These are phyloP conservation scores for Lochmaea capreae DNA, from an alignment of 2,888 invertebrate genomes.

Conservation along the genomic window DNA sequence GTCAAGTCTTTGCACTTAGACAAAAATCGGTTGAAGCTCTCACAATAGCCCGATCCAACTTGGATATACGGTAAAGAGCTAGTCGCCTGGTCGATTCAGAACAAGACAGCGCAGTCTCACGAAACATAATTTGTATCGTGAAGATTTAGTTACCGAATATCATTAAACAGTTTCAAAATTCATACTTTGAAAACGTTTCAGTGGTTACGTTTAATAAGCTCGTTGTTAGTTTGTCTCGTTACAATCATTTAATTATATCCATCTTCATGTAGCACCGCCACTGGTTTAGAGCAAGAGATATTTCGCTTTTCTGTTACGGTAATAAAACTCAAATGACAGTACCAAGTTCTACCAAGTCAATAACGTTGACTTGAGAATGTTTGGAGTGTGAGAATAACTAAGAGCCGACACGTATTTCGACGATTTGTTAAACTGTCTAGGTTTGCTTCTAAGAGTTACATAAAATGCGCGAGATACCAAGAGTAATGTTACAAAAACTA, in stretches of 20 bases:
- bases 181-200: no score
- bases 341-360: slow-evolving; percentile 37
- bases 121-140: no score
- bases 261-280: not conserved
- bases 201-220: no score
- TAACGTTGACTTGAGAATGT: slow-evolving; percentile 39
- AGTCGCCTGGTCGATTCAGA: no score
- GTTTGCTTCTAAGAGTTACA: slow-evolving; percentile 25
- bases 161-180: no score
- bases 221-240: no score
- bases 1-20: no score
- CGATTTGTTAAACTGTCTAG: slow-evolving; percentile 42
- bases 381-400: slow-evolving; percentile 40
- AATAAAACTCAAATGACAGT: slow-evolving; percentile 42
- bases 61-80: no score
- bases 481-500: not conserved
- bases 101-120: no score
- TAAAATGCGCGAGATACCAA: not conserved
- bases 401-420: slow-evolving; percentile 43
- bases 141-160: no score
- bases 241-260: not conserved
- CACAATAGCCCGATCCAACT: no score
- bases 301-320: slow-evolving; percentile 19
- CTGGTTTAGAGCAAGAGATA: slow-evolving; percentile 21
- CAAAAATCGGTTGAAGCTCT: no score